Conservation (phyloP, 2,113 vertebrate species). For the Cyanoderma ruficeps region DNA sequence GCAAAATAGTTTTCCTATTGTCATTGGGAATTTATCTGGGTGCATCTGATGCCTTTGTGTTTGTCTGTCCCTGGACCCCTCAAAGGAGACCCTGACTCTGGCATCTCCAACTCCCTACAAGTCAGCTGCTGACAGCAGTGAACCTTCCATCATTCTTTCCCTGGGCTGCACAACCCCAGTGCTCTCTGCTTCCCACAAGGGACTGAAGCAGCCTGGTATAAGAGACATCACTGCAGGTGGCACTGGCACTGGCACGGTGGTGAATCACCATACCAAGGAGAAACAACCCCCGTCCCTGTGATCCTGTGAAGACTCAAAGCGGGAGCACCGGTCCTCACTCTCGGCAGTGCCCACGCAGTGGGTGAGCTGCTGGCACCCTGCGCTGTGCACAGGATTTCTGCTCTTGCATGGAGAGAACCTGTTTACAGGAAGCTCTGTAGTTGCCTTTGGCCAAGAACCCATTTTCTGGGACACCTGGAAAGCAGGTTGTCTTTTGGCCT, state of each 20-base stretch:
- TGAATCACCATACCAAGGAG: not conserved
- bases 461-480: not conserved
- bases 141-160: not conserved
- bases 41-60: not conserved
- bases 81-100: not conserved
- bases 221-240: not conserved
- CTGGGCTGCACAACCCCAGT: rapidly evolving
- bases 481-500: not conserved
- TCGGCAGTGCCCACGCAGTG: not conserved
- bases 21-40: not conserved
- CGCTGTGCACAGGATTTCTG: not conserved
- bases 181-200: not conserved
- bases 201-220: not conserved
- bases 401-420: not conserved
- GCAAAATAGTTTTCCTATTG: not conserved
- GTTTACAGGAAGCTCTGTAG: not conserved
- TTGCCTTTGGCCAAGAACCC: not conserved
- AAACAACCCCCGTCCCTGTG: not conserved
- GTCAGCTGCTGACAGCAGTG: not conserved
- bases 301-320: not conserved
- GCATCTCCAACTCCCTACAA: not conserved
- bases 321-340: rapidly evolving
- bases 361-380: not conserved
- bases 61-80: not conserved
- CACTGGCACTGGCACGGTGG: rapidly evolving